Conservation (phyloP, 2,113 vertebrate genomes). For the Piprites chloris region DNA sequence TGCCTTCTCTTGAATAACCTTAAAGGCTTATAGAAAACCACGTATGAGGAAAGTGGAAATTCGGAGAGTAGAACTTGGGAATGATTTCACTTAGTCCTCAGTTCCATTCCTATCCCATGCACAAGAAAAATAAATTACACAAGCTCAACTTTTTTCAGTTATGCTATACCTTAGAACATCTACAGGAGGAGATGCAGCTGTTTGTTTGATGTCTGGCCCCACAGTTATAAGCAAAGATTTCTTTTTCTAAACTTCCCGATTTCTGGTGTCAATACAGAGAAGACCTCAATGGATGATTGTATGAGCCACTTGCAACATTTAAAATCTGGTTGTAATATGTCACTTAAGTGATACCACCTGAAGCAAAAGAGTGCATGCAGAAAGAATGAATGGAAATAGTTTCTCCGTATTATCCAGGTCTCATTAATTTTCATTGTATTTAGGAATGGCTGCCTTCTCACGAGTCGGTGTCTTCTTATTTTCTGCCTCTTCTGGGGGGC, state of each 20-base stretch:
- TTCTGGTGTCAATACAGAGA: neutral
- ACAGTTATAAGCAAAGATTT: neutral
- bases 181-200: neutral
- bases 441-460: conserved; percentile 70
- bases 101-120: neutral
- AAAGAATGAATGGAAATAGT: neutral
- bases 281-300: neutral
- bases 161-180: neutral
- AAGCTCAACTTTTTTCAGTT: neutral
- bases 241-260: neutral
- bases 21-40: neutral
- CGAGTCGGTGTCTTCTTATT: conserved; percentile 72
- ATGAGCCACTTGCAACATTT: neutral
- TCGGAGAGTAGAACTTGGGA: neutral
- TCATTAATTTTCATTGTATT: neutral
- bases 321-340: neutral
- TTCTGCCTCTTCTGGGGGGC: conserved; percentile 82
- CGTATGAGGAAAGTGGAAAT: neutral
- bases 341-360: neutral
- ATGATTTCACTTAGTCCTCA: neutral
- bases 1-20: neutral
- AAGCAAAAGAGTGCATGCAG: neutral
- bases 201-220: neutral
- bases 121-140: neutral
- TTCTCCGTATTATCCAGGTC: neutral